phyloP scores from a whole-genome alignment of 2,888 invertebrate genomes.

The Synergus laeviventris region DNA sequence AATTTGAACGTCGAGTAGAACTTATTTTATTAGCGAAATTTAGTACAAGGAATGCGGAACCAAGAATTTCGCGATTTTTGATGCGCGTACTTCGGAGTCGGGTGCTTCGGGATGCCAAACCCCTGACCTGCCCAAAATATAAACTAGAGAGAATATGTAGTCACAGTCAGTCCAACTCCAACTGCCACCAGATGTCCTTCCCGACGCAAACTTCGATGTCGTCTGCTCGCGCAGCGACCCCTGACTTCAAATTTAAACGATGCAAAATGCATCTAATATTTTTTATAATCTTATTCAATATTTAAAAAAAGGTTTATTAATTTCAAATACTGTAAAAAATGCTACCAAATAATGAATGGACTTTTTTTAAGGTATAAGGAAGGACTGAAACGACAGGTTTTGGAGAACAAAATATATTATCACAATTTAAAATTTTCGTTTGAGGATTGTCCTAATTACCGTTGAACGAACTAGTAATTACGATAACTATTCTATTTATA shows the following conservation, averaged over 20 bases:
- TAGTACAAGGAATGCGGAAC: not conserved
- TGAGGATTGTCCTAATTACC: not conserved
- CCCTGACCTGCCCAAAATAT: constrained; percentile 23
- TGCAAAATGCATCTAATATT: not conserved
- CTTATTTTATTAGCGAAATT: not conserved
- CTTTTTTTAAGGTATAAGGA: no score
- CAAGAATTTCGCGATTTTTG: not conserved
- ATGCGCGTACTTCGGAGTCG: not conserved
- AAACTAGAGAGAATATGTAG: no score
- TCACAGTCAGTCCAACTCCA: no score
- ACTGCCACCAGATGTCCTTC: no score
- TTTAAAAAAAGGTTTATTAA: no score
- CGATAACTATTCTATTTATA: not conserved
- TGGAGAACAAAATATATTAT: not conserved
- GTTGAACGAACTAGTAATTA: not conserved
- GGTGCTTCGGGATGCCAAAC: not conserved
- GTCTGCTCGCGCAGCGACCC: no score
- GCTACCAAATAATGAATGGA: no score
- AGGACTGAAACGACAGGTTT: no score
- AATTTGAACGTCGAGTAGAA: not conserved
- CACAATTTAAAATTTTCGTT: not conserved
- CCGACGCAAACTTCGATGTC: no score
- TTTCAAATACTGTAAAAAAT: no score
- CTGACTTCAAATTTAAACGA: not conserved
- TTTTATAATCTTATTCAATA: not conserved